phyloP scores from a whole-genome alignment of 2,113 vertebrate species.

The Prolemur simus region DNA sequence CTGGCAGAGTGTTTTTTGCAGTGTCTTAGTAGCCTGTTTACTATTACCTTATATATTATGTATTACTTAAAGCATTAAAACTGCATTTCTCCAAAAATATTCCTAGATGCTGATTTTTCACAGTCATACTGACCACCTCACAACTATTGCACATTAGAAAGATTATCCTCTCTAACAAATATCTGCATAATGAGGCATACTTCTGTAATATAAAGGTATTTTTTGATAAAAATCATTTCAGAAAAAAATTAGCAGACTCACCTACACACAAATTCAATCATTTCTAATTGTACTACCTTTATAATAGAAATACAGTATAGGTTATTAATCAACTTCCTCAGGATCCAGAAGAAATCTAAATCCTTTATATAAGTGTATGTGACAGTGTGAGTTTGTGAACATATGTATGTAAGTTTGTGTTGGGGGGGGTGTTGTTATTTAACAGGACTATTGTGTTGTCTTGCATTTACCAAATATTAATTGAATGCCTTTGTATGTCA shows the following conservation, averaged over 20 bases:
- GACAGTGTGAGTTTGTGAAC: neutral
- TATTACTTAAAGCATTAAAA: neutral
- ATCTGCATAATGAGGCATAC: neutral
- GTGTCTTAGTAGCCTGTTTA: neutral
- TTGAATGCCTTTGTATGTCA: neutral
- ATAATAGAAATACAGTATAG: neutral
- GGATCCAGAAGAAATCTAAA: neutral
- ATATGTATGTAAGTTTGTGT: neutral
- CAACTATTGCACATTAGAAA: neutral
- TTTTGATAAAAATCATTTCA: neutral
- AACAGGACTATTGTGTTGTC: neutral
- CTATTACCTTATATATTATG: neutral
- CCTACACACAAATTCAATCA: neutral
- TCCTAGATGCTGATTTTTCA: neutral
- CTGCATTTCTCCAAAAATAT: neutral
- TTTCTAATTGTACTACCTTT: neutral
- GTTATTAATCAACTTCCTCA: neutral
- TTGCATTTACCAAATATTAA: neutral
- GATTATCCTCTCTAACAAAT: neutral
- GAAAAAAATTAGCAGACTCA: neutral
- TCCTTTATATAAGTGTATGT: neutral
- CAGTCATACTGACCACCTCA: neutral
- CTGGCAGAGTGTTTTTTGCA: neutral
- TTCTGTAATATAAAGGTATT: neutral
- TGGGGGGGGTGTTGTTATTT: neutral